These are phyloP conservation scores for Montipora cactus DNA, from an alignment of 64 coral and sea anemone genomes.

Conservation along the genomic window DNA sequence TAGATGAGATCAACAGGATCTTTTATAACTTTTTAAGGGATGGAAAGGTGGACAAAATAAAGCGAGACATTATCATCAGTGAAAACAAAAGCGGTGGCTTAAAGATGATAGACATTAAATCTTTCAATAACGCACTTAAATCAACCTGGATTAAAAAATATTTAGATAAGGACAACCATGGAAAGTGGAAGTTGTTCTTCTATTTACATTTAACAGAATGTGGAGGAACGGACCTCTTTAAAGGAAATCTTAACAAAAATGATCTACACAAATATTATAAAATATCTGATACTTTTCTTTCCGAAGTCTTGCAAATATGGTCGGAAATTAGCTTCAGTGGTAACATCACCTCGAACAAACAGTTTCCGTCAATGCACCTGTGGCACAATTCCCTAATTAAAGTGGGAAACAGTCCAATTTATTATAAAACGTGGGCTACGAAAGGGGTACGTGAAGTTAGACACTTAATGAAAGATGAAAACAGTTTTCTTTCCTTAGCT, in stretches of 20 bases:
- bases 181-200: slow-evolving; percentile 10
- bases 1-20: slow-evolving; percentile 6
- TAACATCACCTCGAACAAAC: neutral
- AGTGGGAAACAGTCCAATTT: too few species aligned
- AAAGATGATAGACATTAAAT: slow-evolving; percentile 1
- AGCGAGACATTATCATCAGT: slow-evolving; percentile 21
- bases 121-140: slow-evolving; percentile 45
- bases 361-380: neutral
- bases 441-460: too few species aligned
- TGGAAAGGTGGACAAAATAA: slow-evolving; percentile 31
- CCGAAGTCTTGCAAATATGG: neutral
- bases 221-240: neutral
- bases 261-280: slow-evolving; percentile 10
- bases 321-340: slow-evolving; percentile 5
- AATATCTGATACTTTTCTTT: neutral
- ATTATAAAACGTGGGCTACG: too few species aligned
- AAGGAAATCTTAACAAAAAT: neutral
- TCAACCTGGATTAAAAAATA: too few species aligned
- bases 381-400: too few species aligned
- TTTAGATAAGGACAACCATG: too few species aligned
- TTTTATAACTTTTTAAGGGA: slow-evolving; percentile 48
- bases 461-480: neutral
- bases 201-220: neutral
- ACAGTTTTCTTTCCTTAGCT: neutral
- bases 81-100: slow-evolving; percentile 31